A percentile compares a stretch with the other conserved stretches of the same genome.
Conservation (phyloP, 1,140 invertebrate genomes). For the Acromyrmex heyeri region DNA sequence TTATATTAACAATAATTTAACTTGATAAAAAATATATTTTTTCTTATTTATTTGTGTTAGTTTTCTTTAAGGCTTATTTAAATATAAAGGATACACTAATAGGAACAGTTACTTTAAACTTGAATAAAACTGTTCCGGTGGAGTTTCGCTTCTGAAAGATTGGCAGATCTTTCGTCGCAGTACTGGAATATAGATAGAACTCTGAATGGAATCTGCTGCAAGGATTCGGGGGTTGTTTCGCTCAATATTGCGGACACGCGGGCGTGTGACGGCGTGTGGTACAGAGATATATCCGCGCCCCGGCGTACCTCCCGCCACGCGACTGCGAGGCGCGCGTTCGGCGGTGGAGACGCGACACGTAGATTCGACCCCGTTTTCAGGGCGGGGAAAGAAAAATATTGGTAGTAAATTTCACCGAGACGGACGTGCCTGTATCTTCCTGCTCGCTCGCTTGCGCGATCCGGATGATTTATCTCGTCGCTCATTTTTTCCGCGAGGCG, state of each 20-base stretch:
- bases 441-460: background rate
- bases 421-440: constrained; percentile 49
- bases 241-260: constrained; percentile 32
- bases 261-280: background rate
- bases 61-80: no score
- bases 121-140: background rate
- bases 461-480: constrained; percentile 51
- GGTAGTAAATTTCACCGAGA: constrained; percentile 55
- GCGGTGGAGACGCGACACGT: constrained; percentile 24
- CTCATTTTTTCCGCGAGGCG: constrained; percentile 47
- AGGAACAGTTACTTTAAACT: background rate
- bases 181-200: background rate
- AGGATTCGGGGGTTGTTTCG: constrained; percentile 12
- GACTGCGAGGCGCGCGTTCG: constrained; percentile 12
- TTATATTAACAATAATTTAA: no score
- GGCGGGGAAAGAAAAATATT: constrained; percentile 55
- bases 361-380: constrained; percentile 33
- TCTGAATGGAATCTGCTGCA: constrained; percentile 8
- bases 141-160: background rate
- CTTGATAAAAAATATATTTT: no score
- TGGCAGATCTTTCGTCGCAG: background rate
- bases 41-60: no score
- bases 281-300: background rate
- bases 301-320: background rate
- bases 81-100: no score